Percentiles rank a stretch among this genome's conserved stretches.
Evolutionary conservation across 2,888 invertebrate genomes (phyloP).

Genomic region (Microplitis deprimator): DNA sequence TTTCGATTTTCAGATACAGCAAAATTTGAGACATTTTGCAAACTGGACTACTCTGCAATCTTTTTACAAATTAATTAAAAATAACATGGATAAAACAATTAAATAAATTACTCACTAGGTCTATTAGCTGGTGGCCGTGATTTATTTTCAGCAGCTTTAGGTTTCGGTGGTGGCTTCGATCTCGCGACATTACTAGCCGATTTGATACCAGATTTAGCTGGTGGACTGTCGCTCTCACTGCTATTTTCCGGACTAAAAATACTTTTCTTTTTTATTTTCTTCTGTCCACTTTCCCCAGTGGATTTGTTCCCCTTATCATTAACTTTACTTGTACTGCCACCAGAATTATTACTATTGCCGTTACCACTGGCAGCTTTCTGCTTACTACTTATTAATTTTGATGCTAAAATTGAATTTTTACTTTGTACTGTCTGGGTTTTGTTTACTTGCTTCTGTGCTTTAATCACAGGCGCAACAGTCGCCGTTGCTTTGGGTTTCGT

Average conservation of each 20-base stretch:
- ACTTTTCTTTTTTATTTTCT: conserved; percentile 79
- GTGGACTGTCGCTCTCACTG: conserved; percentile 75
- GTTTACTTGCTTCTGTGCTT: conserved; percentile 72
- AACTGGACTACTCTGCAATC: too few species aligned
- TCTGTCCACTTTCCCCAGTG: conserved; percentile 8
- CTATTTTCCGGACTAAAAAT: conserved; percentile 88
- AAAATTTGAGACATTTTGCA: too few species aligned
- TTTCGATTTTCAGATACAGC: too few species aligned
- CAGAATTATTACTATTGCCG: conserved; percentile 35
- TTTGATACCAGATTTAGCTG: conserved; percentile 69
- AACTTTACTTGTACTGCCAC: not conserved
- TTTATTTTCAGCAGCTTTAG: conserved; percentile 63
- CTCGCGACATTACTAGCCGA: conserved; percentile 68
- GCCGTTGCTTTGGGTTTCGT: conserved; percentile 78
- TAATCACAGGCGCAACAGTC: conserved; percentile 75
- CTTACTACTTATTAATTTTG: conserved; percentile 63
- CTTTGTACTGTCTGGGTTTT: conserved; percentile 65
- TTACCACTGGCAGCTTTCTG: conserved; percentile 59
- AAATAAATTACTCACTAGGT: conserved; percentile 57
- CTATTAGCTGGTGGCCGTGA: conserved; percentile 73
- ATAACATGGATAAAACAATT: not conserved
- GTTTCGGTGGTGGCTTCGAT: conserved; percentile 63
- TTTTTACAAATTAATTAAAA: too few species aligned
- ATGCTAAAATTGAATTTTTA: conserved; percentile 59
- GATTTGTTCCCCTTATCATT: conserved; percentile 37